Conservation (phyloP, 2,113 vertebrate species). For the Anthoscopus minutus region DNA sequence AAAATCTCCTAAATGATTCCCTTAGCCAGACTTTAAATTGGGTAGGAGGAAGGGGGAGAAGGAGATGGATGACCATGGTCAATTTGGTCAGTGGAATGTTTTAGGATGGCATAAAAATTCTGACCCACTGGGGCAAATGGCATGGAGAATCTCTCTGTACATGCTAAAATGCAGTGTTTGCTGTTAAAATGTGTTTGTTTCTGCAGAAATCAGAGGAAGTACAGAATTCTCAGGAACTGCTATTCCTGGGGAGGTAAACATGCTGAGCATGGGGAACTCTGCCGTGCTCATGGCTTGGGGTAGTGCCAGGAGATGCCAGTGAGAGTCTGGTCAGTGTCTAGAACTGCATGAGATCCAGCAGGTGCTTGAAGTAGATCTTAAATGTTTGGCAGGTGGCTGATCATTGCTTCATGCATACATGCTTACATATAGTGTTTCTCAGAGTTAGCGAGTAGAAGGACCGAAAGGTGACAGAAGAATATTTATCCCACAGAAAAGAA, state of each 20-base stretch:
- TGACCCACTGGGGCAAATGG: not conserved
- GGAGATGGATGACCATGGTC: not conserved
- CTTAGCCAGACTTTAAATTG: accelerated
- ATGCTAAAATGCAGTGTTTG: not conserved
- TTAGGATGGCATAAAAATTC: not conserved
- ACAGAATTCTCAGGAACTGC: not conserved
- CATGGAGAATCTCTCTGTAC: not conserved
- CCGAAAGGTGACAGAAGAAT: not conserved
- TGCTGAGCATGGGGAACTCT: not conserved
- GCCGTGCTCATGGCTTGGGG: not conserved
- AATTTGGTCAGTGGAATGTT: not conserved
- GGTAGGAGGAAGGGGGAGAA: not conserved
- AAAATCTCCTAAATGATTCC: not conserved
- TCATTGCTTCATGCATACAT: not conserved
- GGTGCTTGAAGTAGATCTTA: not conserved
- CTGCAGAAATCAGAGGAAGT: not conserved
- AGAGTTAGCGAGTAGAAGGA: not conserved
- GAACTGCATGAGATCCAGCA: not conserved
- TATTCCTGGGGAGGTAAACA: not conserved
- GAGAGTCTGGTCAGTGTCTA: not conserved
- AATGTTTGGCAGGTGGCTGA: not conserved
- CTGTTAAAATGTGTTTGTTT: not conserved
- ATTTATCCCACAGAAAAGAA: not conserved
- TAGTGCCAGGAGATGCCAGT: not conserved
- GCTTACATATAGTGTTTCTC: not conserved